A percentile compares a stretch with the other conserved stretches of the same genome.
Conservation (phyloP, 2,797 vertebrate species). For the Lepilemur ruficaudatus region DNA sequence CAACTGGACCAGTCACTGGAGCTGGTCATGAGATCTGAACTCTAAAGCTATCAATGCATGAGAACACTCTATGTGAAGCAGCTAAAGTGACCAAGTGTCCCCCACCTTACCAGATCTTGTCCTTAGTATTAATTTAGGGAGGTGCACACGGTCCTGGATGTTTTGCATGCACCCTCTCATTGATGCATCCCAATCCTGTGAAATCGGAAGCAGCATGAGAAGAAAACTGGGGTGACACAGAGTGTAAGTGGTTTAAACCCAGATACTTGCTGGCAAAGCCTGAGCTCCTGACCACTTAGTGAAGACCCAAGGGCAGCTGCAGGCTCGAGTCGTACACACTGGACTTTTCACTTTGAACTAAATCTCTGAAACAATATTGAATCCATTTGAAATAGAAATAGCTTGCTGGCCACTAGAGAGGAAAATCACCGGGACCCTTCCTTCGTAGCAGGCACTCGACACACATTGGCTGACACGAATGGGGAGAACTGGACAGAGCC, state of each 20-base stretch:
- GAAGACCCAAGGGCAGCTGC: background rate
- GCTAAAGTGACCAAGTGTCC: background rate
- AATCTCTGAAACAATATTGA: background rate
- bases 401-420: background rate
- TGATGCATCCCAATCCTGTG: background rate
- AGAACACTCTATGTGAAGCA: background rate
- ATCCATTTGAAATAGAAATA: background rate
- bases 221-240: background rate
- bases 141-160: background rate
- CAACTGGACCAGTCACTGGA: background rate
- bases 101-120: background rate
- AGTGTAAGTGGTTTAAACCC: background rate
- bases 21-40: background rate
- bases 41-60: background rate
- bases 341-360: background rate
- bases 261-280: background rate
- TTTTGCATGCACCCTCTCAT: background rate
- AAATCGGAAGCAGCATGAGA: background rate
- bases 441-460: background rate
- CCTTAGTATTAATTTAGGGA: slow-evolving; percentile 21
- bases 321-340: background rate
- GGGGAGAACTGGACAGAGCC: background rate
- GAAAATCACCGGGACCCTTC: background rate
- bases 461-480: background rate
- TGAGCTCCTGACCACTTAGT: background rate